These are phyloP conservation scores for Neodon shergylaensis DNA, from an alignment of 2,113 vertebrate genomes.

Conservation along the genomic window DNA sequence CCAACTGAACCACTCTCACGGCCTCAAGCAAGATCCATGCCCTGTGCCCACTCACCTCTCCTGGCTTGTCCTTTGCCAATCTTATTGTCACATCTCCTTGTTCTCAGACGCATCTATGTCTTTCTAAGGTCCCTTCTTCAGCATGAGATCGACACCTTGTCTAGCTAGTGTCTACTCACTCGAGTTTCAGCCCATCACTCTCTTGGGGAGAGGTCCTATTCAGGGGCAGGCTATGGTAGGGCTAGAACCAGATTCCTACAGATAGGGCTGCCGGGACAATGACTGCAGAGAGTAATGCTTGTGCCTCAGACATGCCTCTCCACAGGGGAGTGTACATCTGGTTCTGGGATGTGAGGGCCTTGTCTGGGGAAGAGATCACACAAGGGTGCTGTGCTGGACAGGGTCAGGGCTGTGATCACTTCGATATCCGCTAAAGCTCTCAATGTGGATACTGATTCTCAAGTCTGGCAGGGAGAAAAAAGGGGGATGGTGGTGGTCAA, in stretches of 20 bases:
- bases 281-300: not conserved
- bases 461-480: not conserved
- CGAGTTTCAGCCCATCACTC: not conserved
- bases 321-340: not conserved
- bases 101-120: not conserved
- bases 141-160: not conserved
- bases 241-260: not conserved
- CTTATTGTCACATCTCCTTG: not conserved
- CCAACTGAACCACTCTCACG: not conserved
- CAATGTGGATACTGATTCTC: not conserved
- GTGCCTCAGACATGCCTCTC: not conserved
- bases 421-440: not conserved
- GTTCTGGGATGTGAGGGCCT: not conserved
- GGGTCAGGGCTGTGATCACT: not conserved
- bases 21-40: not conserved
- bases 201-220: not conserved
- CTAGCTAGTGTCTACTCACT: not conserved
- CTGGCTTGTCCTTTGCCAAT: no score
- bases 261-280: not conserved
- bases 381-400: not conserved
- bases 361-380: no score
- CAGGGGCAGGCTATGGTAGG: not conserved
- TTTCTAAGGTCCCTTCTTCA: not conserved
- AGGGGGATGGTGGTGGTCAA: constrained; percentile 1
- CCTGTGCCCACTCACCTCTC: not conserved